Conservation (phyloP, 2,888 invertebrate genomes). For the Rutpela maculata region DNA sequence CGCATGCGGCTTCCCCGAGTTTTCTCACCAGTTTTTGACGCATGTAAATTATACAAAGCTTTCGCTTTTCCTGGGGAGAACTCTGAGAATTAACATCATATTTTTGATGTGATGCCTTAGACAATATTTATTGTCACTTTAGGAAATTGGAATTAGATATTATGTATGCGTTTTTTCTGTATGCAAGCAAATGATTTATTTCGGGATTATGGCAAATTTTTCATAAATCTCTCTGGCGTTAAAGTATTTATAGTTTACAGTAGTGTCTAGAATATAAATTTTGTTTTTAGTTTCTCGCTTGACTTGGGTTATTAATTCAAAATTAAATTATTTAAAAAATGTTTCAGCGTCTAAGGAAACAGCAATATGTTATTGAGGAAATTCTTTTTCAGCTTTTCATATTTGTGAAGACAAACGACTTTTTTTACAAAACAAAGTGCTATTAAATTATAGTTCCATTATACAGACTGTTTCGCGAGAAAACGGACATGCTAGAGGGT, state of each 20-base stretch:
- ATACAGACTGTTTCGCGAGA: too few relatives aligned
- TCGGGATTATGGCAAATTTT: slow-evolving; percentile 4
- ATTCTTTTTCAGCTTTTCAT: too few relatives aligned
- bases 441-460: too few relatives aligned
- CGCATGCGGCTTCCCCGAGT: slow-evolving; percentile 13
- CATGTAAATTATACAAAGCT: slow-evolving; percentile 47
- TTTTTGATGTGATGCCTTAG: slow-evolving; percentile 54
- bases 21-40: slow-evolving; percentile 37
- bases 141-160: slow-evolving; percentile 55
- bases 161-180: slow-evolving; percentile 50
- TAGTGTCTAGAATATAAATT: background rate
- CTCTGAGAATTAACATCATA: slow-evolving; percentile 44
- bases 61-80: slow-evolving; percentile 39
- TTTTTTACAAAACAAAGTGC: too few relatives aligned
- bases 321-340: background rate
- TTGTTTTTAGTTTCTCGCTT: background rate
- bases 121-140: slow-evolving; percentile 58
- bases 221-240: background rate
- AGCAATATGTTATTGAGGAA: too few relatives aligned
- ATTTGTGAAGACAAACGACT: too few relatives aligned
- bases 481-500: too few relatives aligned
- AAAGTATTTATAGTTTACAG: background rate
- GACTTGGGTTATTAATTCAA: background rate
- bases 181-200: slow-evolving; percentile 31
- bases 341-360: too few relatives aligned